Percentiles rank a stretch among this genome's conserved stretches.
These are phyloP conservation scores for Choristoneura fumiferana DNA, from an alignment of 1,140 invertebrate genomes.

Conservation along the genomic window DNA sequence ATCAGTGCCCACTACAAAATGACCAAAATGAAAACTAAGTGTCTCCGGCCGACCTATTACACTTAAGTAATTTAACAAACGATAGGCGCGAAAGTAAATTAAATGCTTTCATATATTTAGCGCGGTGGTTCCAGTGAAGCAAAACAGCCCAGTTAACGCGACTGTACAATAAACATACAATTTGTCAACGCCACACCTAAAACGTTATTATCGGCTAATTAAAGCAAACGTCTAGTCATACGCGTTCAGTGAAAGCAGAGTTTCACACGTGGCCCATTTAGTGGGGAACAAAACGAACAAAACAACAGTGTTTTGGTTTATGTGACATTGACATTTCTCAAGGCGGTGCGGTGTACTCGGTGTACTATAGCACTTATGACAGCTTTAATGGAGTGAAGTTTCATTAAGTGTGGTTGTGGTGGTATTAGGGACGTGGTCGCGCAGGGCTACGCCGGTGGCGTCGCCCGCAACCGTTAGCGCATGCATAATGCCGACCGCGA, in stretches of 20 bases:
- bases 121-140: conserved; percentile 1
- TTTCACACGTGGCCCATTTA: conserved; percentile 56
- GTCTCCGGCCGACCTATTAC: too few relatives aligned
- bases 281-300: conserved; percentile 30
- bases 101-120: conserved; percentile 9
- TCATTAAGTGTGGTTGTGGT: conserved; percentile 20
- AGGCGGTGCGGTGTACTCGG: neutral
- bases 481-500: conserved; percentile 64
- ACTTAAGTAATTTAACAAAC: too few relatives aligned
- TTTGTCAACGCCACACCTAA: conserved; percentile 29
- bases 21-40: too few relatives aligned
- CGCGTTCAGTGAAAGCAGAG: conserved; percentile 61
- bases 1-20: too few relatives aligned
- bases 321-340: conserved; percentile 27
- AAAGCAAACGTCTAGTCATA: conserved; percentile 46
- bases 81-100: conserved; percentile 3
- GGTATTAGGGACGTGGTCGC: conserved; percentile 23
- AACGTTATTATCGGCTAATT: conserved; percentile 59
- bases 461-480: conserved; percentile 53
- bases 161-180: conserved; percentile 26
- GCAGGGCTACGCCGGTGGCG: conserved; percentile 23
- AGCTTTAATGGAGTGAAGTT: conserved; percentile 21
- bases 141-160: conserved; percentile 19
- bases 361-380: neutral
- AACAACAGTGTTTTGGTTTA: conserved; percentile 24